Evolutionary conservation across 2,113 vertebrate species (phyloP).

Genomic region (Boleophthalmus pectinirostris): DNA sequence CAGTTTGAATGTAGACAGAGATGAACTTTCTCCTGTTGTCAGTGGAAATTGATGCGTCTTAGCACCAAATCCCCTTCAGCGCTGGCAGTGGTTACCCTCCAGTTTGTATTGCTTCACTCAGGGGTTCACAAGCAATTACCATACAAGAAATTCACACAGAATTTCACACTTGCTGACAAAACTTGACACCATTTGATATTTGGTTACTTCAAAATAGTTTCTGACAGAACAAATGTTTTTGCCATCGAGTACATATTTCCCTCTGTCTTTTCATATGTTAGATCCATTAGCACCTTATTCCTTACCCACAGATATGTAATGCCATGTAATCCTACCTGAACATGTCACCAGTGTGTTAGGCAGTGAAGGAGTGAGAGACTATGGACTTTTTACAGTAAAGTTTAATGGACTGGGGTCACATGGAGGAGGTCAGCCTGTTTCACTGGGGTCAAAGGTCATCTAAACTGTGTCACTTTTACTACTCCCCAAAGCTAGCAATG

Average conservation of each 20-base stretch:
- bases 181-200: background rate
- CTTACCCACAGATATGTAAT: background rate
- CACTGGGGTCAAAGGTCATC: constrained; percentile 44
- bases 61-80: no score
- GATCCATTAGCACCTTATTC: background rate
- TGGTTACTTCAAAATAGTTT: background rate
- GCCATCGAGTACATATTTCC: background rate
- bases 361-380: background rate
- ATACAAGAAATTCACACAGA: background rate
- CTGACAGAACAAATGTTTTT: background rate
- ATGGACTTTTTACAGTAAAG: constrained; percentile 31
- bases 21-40: no score
- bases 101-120: no score
- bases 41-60: no score
- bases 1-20: no score
- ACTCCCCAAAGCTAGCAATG: constrained; percentile 45
- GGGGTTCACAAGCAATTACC: no score
- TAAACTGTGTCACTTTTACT: constrained; percentile 49
- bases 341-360: background rate
- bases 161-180: background rate
- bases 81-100: no score
- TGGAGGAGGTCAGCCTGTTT: constrained; percentile 26
- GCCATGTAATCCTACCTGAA: background rate
- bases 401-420: constrained; percentile 49
- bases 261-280: background rate